phyloP scores from a whole-genome alignment of 2,888 invertebrate species.

The Sceliomorpha sp. region DNA sequence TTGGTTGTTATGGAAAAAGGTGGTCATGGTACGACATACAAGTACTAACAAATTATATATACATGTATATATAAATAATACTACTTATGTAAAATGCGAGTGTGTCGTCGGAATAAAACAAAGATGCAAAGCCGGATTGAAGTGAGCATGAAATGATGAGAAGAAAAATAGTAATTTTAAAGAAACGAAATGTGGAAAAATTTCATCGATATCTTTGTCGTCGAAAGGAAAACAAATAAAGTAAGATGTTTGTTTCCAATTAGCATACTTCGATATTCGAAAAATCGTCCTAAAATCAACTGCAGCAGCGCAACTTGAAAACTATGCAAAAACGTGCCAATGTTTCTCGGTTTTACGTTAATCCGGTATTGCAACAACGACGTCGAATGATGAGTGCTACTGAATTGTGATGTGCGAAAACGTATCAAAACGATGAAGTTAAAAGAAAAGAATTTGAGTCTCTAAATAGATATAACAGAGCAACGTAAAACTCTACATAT shows the following conservation, averaged over 20 bases:
- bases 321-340: slow-evolving; percentile 7
- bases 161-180: too few species aligned
- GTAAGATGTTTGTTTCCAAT: too few species aligned
- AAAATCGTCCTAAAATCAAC: too few species aligned
- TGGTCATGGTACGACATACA: slow-evolving; percentile 16
- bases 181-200: too few species aligned
- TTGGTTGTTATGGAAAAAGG: background rate
- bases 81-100: slow-evolving; percentile 27
- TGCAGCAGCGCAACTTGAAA: too few species aligned
- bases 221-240: too few species aligned
- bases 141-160: background rate
- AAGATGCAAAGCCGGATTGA: slow-evolving; percentile 32
- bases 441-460: slow-evolving; percentile 63
- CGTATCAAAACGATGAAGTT: slow-evolving; percentile 66
- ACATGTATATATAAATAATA: slow-evolving; percentile 25
- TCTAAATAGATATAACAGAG: slow-evolving; percentile 54
- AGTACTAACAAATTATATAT: slow-evolving; percentile 36
- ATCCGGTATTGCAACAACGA: slow-evolving; percentile 20
- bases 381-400: slow-evolving; percentile 34
- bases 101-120: slow-evolving; percentile 25
- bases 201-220: too few species aligned
- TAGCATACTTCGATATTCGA: too few species aligned
- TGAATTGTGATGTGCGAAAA: slow-evolving; percentile 67
- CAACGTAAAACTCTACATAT: slow-evolving; percentile 57
- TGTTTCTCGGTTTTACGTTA: slow-evolving; percentile 24